Conservation (phyloP, 2,888 invertebrate genomes). For the Plutella xylostella region DNA sequence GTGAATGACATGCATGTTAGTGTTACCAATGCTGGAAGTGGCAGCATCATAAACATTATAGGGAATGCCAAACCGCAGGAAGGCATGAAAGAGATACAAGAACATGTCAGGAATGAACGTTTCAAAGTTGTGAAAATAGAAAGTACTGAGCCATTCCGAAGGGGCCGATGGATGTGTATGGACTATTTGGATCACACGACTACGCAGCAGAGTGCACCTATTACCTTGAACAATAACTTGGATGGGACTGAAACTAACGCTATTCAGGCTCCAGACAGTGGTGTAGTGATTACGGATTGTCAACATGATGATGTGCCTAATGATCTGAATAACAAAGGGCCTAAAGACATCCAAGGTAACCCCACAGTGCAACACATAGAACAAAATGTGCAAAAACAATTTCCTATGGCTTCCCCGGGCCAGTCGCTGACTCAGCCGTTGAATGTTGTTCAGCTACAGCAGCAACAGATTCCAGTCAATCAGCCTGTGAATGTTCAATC, state of each 20-base stretch:
- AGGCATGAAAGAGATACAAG: slow-evolving; percentile 74
- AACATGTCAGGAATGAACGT: slow-evolving; percentile 82
- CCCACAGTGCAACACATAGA: slow-evolving; percentile 59
- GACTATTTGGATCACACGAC: slow-evolving; percentile 91
- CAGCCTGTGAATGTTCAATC: slow-evolving; percentile 63
- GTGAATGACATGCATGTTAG: slow-evolving; percentile 73
- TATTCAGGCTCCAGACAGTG: slow-evolving; percentile 61
- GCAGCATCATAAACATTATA: slow-evolving; percentile 71
- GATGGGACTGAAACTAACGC: slow-evolving; percentile 50
- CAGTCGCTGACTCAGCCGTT: slow-evolving; percentile 63
- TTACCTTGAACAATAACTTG: slow-evolving; percentile 59
- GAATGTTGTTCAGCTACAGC: slow-evolving; percentile 55
- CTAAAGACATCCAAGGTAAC: slow-evolving; percentile 61
- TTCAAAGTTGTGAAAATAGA: slow-evolving; percentile 97
- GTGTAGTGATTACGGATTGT: slow-evolving; percentile 63
- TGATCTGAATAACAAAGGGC: slow-evolving; percentile 59
- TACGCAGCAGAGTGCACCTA: slow-evolving; percentile 60
- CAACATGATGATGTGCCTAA: slow-evolving; percentile 63
- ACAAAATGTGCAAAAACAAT: slow-evolving; percentile 61
- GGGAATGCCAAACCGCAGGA: slow-evolving; percentile 66
- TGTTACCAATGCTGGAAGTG: slow-evolving; percentile 71
- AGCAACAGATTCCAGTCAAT: slow-evolving; percentile 55
- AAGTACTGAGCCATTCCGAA: slow-evolving; percentile 92
- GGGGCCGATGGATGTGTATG: slow-evolving; percentile 95
- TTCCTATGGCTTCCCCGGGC: slow-evolving; percentile 64